These are phyloP conservation scores for Hemicrepidius hirtus DNA, from an alignment of 2,888 invertebrate genomes.

Conservation along the genomic window DNA sequence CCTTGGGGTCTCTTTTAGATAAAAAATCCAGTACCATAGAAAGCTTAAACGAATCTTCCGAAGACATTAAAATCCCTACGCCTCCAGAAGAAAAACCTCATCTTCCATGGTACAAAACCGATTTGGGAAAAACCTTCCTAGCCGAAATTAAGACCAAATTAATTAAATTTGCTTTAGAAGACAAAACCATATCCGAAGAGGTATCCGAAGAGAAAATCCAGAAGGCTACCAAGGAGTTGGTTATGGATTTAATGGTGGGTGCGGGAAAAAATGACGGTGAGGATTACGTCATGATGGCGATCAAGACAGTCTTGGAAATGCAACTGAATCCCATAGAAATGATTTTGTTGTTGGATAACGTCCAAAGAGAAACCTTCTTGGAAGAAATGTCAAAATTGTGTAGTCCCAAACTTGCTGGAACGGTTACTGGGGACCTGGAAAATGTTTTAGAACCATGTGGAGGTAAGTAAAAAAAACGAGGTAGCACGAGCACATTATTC, in stretches of 20 bases:
- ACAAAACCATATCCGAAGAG: background rate
- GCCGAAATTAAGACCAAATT: background rate
- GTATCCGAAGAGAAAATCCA: background rate
- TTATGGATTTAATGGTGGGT: background rate
- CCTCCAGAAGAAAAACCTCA: too few relatives aligned
- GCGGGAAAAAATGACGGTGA: background rate
- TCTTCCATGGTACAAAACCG: slow-evolving; percentile 3
- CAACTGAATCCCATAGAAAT: background rate
- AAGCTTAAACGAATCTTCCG: too few relatives aligned
- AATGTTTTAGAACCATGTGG: too few relatives aligned
- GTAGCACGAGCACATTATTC: too few relatives aligned
- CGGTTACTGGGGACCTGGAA: background rate
- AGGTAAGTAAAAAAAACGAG: too few relatives aligned
- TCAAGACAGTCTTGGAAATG: background rate
- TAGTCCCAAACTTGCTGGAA: background rate
- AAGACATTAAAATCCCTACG: too few relatives aligned
- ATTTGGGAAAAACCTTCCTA: background rate
- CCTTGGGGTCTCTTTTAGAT: too few relatives aligned
- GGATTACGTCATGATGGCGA: background rate
- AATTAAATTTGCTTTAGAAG: background rate
- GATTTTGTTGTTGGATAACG: slow-evolving; percentile 1
- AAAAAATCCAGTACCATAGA: too few relatives aligned
- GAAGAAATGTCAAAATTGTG: background rate
- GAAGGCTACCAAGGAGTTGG: background rate
- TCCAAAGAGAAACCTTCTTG: background rate